Evolutionary conservation across 2,888 invertebrate species (phyloP).

Genomic region (Andrena camellia): DNA sequence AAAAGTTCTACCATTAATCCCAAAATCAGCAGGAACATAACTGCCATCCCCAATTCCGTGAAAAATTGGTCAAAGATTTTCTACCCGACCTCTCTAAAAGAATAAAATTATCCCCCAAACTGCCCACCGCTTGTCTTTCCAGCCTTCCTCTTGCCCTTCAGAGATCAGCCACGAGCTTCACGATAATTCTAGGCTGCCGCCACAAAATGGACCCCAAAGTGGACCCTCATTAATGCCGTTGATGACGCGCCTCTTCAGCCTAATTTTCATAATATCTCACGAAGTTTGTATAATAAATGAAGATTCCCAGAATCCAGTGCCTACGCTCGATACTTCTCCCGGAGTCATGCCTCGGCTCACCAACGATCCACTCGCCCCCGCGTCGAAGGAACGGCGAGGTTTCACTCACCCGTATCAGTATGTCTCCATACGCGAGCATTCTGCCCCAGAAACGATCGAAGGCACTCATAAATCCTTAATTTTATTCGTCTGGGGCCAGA

Average conservation of each 20-base stretch:
- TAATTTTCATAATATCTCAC: conserved; percentile 76
- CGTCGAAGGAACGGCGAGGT: conserved; percentile 12
- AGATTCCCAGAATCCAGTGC: conserved; percentile 50
- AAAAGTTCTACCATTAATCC: no score
- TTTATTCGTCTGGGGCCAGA: conserved; percentile 26
- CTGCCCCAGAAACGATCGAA: conserved; percentile 26
- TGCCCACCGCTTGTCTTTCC: conserved; percentile 30
- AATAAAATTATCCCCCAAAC: conserved; percentile 55
- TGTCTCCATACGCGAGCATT: background rate
- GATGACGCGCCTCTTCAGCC: conserved; percentile 75
- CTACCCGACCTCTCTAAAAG: conserved; percentile 43
- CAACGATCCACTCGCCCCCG: conserved; percentile 28
- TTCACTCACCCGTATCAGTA: conserved; percentile 32
- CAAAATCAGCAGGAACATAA: conserved; percentile 15
- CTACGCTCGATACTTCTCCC: background rate
- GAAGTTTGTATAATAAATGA: conserved; percentile 57
- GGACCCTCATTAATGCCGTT: conserved; percentile 71
- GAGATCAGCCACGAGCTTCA: conserved; percentile 39
- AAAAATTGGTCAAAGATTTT: conserved; percentile 51
- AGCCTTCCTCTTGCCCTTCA: conserved; percentile 45
- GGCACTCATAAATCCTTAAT: conserved; percentile 38
- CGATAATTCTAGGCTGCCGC: conserved; percentile 66
- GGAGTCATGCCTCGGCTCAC: background rate
- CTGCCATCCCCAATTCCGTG: conserved; percentile 17
- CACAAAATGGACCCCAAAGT: conserved; percentile 52